Base-by-base conservation (phyloP, 1,140 invertebrate species). In the Micrasema longulum region DNA sequence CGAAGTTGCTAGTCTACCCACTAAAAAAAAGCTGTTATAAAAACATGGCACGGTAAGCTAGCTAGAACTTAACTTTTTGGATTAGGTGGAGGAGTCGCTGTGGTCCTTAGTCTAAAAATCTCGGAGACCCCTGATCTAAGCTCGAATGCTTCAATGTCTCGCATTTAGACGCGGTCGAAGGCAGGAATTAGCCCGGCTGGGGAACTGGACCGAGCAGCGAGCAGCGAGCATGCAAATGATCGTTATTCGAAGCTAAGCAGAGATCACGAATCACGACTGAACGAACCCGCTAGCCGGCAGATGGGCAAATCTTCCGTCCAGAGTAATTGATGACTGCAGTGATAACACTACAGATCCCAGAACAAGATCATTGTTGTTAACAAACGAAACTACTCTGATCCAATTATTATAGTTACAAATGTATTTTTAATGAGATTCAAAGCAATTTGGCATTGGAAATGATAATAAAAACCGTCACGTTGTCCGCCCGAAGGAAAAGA, bases 191-290 rank as follows among this genome's bases (percentile, higher is more conserved):
- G 55, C n/a, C 22, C 35, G 4, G 14, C 14, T 41, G n/a, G 16
- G 22, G 55, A 60, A 36, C 16, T 60, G 55, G 36, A 60, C 55
- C 31, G 36, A 60, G 35, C n/a, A n/a, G n/a, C n/a, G n/a, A n/a
- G n/a, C n/a, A n/a, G n/a, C 53, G 4, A 2, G 35, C 14, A 60
- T 60, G 55, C 55, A 60, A 60, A 60, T 60, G 35, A 60, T 60
- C 41, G 55, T 60, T 60, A 60, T 60, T 60, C 55, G 12, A 18
- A 53, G 50, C 20, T 23, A 20, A 11, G 12, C 48, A 1, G 36
- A 60, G 55, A 60, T 60, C 55, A 60, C 55, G 55, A 60, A 14
- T 60, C 55, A 60, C 55, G 55, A 60, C 26, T 4, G n/a, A 26
- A 31, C 55, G 31, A 11, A 36, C 55, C 35, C 12, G 31, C 31